A percentile compares a stretch with the other conserved stretches of the same genome.
phyloP scores from a whole-genome alignment of 2,113 vertebrate genomes.

The Pluvialis apricaria region DNA sequence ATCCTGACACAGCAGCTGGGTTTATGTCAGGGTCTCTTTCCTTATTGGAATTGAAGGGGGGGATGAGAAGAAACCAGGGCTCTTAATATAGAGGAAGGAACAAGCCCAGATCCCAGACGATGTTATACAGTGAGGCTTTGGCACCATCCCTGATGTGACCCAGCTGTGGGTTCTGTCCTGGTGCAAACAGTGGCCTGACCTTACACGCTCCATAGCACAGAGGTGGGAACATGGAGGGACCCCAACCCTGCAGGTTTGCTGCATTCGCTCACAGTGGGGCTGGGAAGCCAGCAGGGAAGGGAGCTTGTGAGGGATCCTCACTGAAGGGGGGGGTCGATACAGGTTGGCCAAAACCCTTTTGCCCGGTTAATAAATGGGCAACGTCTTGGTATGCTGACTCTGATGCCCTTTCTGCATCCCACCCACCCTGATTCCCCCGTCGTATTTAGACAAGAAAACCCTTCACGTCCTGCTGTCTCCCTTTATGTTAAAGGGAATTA shows the following conservation, averaged over 20 bases:
- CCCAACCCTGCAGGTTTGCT: not conserved
- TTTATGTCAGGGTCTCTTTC: conserved; percentile 26
- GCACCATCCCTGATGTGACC: not conserved
- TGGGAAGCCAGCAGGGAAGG: not conserved
- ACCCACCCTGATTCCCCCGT: fast-evolving
- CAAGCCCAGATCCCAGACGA: not conserved
- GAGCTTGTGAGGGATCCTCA: not conserved
- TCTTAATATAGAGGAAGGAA: not conserved
- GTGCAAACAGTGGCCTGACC: not conserved
- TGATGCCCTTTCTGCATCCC: not conserved
- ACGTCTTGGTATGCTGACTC: fast-evolving
- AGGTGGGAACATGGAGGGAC: no score
- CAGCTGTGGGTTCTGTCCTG: not conserved
- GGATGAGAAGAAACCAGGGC: not conserved
- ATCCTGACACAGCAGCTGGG: conserved; percentile 47
- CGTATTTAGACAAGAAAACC: not conserved
- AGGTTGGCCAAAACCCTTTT: not conserved
- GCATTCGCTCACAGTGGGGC: not conserved
- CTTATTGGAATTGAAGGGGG: not conserved
- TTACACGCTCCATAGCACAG: not conserved
- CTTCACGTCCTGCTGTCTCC: not conserved
- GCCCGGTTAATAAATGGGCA: not conserved
- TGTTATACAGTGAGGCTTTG: not conserved
- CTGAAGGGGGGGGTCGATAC: fast-evolving
- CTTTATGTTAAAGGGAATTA: not conserved